Conservation (phyloP, 2,113 vertebrate species). For the Craseonycteris thonglongyai region DNA sequence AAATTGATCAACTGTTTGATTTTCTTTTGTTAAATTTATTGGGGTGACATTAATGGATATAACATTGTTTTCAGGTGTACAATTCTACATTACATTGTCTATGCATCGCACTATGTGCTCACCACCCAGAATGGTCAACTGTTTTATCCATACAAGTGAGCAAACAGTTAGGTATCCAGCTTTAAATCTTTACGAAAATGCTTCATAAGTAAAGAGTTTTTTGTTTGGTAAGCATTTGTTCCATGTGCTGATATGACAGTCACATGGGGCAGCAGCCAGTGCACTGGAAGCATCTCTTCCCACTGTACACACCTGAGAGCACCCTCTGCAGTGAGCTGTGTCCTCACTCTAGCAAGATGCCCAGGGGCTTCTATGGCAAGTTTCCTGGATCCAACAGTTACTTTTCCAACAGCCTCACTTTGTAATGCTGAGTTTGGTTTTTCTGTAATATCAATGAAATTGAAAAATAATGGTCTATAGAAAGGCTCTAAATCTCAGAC, state of each 20-base stretch:
- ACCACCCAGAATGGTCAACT: too few relatives aligned
- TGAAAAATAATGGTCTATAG: not conserved
- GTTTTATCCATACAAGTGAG: not conserved
- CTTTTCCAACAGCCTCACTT: not conserved
- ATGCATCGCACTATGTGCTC: too few relatives aligned
- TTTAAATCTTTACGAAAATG: not conserved
- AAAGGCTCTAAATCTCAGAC: not conserved
- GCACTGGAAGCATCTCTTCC: not conserved
- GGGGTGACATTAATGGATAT: too few relatives aligned
- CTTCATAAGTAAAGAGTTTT: not conserved
- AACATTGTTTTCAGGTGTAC: too few relatives aligned
- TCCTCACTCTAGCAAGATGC: not conserved
- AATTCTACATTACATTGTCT: too few relatives aligned
- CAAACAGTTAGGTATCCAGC: not conserved
- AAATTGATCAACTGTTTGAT: not conserved
- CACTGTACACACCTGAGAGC: rapidly evolving
- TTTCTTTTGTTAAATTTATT: too few relatives aligned
- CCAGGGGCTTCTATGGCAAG: not conserved
- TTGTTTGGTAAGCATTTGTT: not conserved
- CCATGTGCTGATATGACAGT: not conserved
- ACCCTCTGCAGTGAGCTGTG: rapidly evolving
- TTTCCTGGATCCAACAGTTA: not conserved
- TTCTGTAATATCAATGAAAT: not conserved
- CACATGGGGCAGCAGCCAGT: not conserved
- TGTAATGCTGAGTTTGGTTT: not conserved